These are phyloP conservation scores for Lycodopsis pacificus DNA, from an alignment of 2,797 vertebrate genomes.

Conservation along the genomic window DNA sequence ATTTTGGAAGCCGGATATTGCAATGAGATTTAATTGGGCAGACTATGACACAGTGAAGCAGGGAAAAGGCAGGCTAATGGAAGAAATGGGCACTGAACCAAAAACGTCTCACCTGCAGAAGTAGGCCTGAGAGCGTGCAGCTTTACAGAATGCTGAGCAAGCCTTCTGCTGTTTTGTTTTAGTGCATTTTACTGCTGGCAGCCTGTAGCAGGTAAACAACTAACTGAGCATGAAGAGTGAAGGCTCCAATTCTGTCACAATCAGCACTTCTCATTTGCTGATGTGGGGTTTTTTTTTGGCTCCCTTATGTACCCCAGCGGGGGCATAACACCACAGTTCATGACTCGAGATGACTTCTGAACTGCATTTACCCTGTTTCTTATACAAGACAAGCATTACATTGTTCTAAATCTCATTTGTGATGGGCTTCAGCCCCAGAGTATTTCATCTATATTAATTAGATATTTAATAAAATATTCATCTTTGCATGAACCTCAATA, in stretches of 20 bases:
- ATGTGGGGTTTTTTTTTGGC: conserved; percentile 53
- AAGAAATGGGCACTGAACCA: background rate
- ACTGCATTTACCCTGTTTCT: conserved; percentile 13
- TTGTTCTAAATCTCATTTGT: conserved; percentile 28
- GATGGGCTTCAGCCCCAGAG: background rate
- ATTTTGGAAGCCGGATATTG: background rate
- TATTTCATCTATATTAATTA: background rate
- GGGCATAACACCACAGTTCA: conserved; percentile 39
- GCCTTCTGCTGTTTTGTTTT: conserved; percentile 45
- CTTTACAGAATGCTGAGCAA: conserved; percentile 54
- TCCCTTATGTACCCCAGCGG: conserved; percentile 24
- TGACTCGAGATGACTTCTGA: conserved; percentile 39
- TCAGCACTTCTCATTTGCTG: conserved; percentile 77
- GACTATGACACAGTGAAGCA: background rate
- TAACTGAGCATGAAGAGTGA: conserved; percentile 45
- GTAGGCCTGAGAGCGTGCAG: conserved; percentile 19
- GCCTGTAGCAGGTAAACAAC: conserved; percentile 73
- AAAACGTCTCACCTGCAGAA: conserved; percentile 30
- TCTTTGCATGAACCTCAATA: background rate
- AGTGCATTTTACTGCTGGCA: conserved; percentile 40
- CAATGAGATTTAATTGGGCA: conserved; percentile 9
- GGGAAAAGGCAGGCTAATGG: background rate
- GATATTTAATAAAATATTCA: background rate
- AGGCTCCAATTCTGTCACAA: conserved; percentile 43
- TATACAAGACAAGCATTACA: conserved; percentile 10